phyloP scores from a whole-genome alignment of 2,888 invertebrate genomes.

The Hipparchia sbordonii region DNA sequence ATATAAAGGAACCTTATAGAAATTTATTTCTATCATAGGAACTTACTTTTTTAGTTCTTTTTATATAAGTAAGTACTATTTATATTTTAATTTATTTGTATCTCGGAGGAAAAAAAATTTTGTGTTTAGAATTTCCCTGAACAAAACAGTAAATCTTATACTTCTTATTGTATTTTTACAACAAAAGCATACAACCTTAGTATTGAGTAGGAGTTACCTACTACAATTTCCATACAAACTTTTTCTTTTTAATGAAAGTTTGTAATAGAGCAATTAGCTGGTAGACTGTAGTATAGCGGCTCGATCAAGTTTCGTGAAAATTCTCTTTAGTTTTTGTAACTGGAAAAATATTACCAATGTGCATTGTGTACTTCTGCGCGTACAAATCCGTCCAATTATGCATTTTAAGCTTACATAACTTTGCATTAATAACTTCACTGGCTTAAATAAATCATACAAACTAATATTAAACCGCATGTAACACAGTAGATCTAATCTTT shows the following conservation, averaged over 20 bases:
- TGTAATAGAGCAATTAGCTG: conserved; percentile 1
- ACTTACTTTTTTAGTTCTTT: too few species aligned
- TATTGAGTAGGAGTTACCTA: too few species aligned
- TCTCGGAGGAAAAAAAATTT: too few species aligned
- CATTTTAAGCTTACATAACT: neutral
- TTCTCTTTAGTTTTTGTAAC: neutral
- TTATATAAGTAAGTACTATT: too few species aligned
- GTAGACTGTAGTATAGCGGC: neutral
- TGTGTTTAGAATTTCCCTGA: too few species aligned
- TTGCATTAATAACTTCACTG: neutral
- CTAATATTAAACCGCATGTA: neutral
- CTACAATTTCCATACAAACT: too few species aligned
- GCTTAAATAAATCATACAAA: neutral
- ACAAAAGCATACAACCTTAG: too few species aligned
- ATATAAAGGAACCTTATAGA: too few species aligned
- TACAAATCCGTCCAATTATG: neutral
- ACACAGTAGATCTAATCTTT: conserved; percentile 22
- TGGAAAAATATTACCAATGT: neutral
- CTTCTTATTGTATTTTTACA: too few species aligned
- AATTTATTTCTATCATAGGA: too few species aligned
- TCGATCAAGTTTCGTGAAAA: neutral
- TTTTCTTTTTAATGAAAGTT: neutral
- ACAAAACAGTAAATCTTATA: too few species aligned
- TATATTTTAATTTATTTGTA: too few species aligned
- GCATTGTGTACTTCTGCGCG: neutral